Percentiles rank a stretch among this genome's conserved stretches.
These are phyloP conservation scores for Calcarius ornatus DNA, from an alignment of 2,113 vertebrate genomes.

Conservation along the genomic window DNA sequence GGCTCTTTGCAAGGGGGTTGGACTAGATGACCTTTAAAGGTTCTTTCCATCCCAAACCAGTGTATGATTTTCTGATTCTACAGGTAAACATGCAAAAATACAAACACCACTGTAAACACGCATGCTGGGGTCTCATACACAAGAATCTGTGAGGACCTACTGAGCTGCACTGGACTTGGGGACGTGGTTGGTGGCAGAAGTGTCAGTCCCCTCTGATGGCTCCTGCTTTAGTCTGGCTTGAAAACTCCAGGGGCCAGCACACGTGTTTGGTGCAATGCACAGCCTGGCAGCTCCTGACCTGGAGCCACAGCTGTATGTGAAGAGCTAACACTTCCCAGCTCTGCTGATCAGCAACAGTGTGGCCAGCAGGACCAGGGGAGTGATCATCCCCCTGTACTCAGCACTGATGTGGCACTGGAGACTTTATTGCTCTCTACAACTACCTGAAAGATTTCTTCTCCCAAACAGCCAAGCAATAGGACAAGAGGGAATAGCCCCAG, in stretches of 20 bases:
- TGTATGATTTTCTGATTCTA: not conserved
- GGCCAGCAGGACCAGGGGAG: not conserved
- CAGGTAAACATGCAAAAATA: not conserved
- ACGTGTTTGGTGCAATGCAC: rapidly evolving
- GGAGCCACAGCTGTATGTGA: rapidly evolving
- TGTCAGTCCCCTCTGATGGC: not conserved
- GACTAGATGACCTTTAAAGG: not conserved
- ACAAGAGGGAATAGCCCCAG: not conserved
- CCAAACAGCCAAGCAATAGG: not conserved
- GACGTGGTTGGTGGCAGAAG: not conserved
- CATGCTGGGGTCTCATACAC: too few species aligned
- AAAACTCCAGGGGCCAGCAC: not conserved
- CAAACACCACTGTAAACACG: not conserved
- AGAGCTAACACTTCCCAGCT: rapidly evolving
- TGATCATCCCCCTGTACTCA: not conserved
- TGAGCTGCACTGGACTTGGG: not conserved
- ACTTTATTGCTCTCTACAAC: not conserved
- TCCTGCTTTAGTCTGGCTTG: not conserved
- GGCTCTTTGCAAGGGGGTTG: not conserved
- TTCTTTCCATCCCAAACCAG: not conserved
- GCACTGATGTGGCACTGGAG: not conserved
- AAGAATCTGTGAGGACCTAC: not conserved
- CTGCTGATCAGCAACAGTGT: not conserved
- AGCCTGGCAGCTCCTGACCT: not conserved
- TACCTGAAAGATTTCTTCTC: not conserved